phyloP scores from a whole-genome alignment of 2,888 invertebrate species.

The Agrochola circellaris region DNA sequence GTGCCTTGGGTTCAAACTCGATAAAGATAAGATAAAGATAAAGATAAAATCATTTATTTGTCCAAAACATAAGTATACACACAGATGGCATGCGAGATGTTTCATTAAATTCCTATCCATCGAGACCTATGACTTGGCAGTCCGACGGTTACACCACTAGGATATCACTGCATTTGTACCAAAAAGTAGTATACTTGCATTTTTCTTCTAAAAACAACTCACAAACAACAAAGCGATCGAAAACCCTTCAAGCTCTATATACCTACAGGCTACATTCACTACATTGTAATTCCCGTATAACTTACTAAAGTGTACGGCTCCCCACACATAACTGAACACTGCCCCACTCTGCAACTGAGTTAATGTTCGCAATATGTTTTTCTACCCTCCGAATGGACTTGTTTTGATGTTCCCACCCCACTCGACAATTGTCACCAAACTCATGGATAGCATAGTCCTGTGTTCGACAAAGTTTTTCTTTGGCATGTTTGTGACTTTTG shows the following conservation, averaged over 20 bases:
- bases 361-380: constrained; percentile 68
- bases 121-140: too few relatives aligned
- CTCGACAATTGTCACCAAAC: constrained; percentile 55
- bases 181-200: not conserved
- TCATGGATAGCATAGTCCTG: constrained; percentile 44
- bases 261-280: constrained; percentile 16
- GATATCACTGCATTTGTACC: not conserved
- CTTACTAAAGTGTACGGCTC: constrained; percentile 54
- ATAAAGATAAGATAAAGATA: too few relatives aligned
- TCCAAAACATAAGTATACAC: too few relatives aligned
- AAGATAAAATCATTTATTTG: too few relatives aligned
- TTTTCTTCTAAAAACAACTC: not conserved
- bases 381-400: constrained; percentile 63
- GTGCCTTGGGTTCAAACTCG: too few relatives aligned
- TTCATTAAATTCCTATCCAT: too few relatives aligned
- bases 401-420: constrained; percentile 59
- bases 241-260: constrained; percentile 22
- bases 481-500: constrained; percentile 36
- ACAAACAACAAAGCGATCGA: constrained; percentile 5
- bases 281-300: constrained; percentile 56
- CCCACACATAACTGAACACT: constrained; percentile 52
- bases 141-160: too few relatives aligned
- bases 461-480: constrained; percentile 56
- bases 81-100: too few relatives aligned
- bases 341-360: constrained; percentile 55